Conservation (phyloP, 92 coral and sea anemone species). For the Actinernus sp. region DNA sequence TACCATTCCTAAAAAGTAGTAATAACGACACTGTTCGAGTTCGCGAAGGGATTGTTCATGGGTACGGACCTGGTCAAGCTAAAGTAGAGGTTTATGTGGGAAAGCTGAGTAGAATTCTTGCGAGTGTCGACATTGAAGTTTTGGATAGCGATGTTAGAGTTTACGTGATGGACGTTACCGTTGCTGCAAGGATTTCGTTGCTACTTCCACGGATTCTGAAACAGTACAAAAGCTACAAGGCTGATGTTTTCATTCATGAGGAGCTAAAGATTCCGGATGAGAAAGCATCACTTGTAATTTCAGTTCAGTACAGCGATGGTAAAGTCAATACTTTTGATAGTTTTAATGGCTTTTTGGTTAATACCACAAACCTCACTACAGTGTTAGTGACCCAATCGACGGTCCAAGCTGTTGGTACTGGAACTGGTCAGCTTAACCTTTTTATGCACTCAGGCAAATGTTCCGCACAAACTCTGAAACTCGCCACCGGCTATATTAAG, state of each 20-base stretch:
- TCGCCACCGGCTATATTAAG: constrained; percentile 11
- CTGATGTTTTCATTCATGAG: constrained; percentile 11
- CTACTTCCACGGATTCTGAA: constrained; percentile 16
- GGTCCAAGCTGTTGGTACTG: too few relatives aligned
- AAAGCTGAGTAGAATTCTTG: constrained; percentile 8
- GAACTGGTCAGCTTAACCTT: constrained; percentile 22
- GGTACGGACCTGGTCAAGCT: constrained; percentile 31
- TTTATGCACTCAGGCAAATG: constrained; percentile 48
- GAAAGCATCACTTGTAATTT: constrained; percentile 26
- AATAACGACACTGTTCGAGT: constrained; percentile 37
- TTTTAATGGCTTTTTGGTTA: constrained; percentile 33
- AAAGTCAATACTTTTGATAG: constrained; percentile 41
- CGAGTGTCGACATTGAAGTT: constrained; percentile 17
- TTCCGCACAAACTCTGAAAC: constrained; percentile 3
- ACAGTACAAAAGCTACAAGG: constrained; percentile 2
- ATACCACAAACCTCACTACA: too few relatives aligned
- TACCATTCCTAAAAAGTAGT: constrained; percentile 16
- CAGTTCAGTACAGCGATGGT: constrained; percentile 60
- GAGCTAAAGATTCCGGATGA: constrained; percentile 17
- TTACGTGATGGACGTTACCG: constrained; percentile 27
- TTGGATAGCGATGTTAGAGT: constrained; percentile 31
- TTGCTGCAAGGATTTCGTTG: constrained; percentile 23
- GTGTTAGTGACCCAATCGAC: too few relatives aligned
- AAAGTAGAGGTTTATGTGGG: constrained; percentile 13
- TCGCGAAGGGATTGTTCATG: constrained; percentile 16